A percentile compares a stretch with the other conserved stretches of the same genome.
Conservation (phyloP, 2,797 vertebrate genomes). For the Gouania willdenowi region DNA sequence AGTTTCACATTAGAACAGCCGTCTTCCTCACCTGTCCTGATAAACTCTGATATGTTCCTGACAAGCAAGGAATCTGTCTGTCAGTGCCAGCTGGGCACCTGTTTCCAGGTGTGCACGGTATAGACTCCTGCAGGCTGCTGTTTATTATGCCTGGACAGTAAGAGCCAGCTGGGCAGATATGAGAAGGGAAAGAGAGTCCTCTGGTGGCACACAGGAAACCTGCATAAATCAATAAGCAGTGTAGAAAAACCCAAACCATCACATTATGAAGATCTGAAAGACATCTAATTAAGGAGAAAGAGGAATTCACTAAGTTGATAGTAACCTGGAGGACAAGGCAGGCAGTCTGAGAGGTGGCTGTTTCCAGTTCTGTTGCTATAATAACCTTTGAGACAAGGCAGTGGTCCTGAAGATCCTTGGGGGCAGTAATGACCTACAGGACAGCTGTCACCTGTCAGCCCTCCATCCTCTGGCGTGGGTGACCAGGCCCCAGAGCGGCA, state of each 20-base stretch:
- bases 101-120: slow-evolving; percentile 78
- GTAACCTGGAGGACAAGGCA: slow-evolving; percentile 80
- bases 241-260: not conserved
- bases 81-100: slow-evolving; percentile 82
- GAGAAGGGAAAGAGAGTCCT: slow-evolving; percentile 74
- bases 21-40: slow-evolving; percentile 70
- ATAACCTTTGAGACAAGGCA: slow-evolving; percentile 73
- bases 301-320: slow-evolving; percentile 9
- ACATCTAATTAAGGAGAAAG: too few species aligned
- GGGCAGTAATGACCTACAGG: slow-evolving; percentile 83
- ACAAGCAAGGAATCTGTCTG: slow-evolving; percentile 68
- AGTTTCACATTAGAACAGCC: not conserved
- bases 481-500: slow-evolving; percentile 71
- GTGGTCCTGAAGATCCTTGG: slow-evolving; percentile 69
- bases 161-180: slow-evolving; percentile 78
- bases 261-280: too few species aligned
- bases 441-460: slow-evolving; percentile 69
- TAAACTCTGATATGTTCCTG: slow-evolving; percentile 83
- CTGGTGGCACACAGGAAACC: slow-evolving; percentile 81
- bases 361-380: slow-evolving; percentile 80
- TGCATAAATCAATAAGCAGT: slow-evolving; percentile 42
- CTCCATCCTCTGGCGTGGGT: slow-evolving; percentile 67
- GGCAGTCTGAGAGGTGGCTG: slow-evolving; percentile 69
- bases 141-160: slow-evolving; percentile 77
- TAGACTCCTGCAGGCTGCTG: slow-evolving; percentile 53